phyloP scores from a whole-genome alignment of 2,113 vertebrate species.

The Sinocyclocheilus maitianheensis region DNA sequence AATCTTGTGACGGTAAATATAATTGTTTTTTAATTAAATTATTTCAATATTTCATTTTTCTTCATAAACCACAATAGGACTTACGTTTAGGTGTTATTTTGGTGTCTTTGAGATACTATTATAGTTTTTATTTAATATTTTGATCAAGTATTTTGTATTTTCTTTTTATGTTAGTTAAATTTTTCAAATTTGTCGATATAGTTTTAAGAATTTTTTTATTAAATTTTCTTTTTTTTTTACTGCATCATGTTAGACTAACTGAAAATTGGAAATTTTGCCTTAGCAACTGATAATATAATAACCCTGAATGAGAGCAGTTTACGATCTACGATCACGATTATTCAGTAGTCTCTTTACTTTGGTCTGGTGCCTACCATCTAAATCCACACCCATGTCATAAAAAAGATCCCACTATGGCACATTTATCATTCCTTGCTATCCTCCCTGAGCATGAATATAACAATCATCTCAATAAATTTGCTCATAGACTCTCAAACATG shows the following conservation, averaged over 20 bases:
- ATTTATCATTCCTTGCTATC: not conserved
- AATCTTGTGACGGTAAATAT: not conserved
- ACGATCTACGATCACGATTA: not conserved
- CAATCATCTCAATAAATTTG: not conserved
- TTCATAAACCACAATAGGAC: not conserved
- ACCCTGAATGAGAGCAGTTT: not conserved
- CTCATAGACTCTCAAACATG: not conserved
- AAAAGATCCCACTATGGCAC: not conserved
- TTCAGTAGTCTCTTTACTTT: not conserved
- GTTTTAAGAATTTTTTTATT: too few species aligned
- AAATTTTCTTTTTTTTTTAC: not conserved
- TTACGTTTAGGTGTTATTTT: not conserved
- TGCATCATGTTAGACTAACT: not conserved
- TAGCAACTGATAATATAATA: too few species aligned
- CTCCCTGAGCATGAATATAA: not conserved
- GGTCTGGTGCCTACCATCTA: not conserved
- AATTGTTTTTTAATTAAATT: not conserved
- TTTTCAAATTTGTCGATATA: too few species aligned
- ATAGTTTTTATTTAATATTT: not conserved
- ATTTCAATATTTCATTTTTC: not conserved
- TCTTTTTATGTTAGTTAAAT: not conserved
- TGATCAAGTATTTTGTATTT: too few species aligned
- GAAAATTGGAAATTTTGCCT: too few species aligned
- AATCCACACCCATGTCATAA: not conserved
- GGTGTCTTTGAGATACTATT: not conserved